Evolutionary conservation across 2,113 vertebrate species (phyloP).

Genomic region (Apteryx mantelli): DNA sequence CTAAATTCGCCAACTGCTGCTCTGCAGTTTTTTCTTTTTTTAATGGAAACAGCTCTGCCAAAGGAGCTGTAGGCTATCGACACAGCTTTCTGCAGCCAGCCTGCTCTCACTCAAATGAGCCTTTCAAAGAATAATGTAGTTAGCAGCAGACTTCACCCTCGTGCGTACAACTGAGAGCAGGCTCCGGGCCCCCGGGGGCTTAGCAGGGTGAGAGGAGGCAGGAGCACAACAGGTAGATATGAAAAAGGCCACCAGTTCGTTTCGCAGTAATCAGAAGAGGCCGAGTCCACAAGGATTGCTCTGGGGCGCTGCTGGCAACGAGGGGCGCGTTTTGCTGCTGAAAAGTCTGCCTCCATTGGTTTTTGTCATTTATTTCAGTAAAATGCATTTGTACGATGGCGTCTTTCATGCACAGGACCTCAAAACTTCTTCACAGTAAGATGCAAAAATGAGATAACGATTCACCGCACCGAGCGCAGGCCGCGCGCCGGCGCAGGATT

Average conservation of each 20-base stretch:
- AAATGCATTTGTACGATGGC: neutral
- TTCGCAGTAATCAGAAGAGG: neutral
- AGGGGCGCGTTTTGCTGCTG: neutral
- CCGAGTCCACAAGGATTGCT: neutral
- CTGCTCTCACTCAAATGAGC: neutral
- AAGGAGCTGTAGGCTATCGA: conserved; percentile 14
- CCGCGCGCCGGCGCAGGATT: conserved; percentile 2
- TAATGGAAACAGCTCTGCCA: neutral
- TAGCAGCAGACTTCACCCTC: conserved; percentile 6
- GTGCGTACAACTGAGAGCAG: neutral
- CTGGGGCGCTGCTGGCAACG: accelerated
- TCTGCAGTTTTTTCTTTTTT: neutral
- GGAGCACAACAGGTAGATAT: neutral
- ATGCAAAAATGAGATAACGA: neutral
- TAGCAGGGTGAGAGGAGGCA: neutral
- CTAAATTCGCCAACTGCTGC: neutral
- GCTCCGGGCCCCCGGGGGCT: accelerated
- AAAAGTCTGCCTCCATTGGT: neutral
- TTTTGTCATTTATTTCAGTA: neutral
- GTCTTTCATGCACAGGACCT: neutral
- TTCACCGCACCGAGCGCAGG: neutral
- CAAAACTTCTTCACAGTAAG: conserved; percentile 6
- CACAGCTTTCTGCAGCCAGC: neutral
- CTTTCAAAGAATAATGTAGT: conserved; percentile 3
- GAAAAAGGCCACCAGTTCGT: neutral